These are phyloP conservation scores for Hycleus cichorii DNA, from an alignment of 1,140 invertebrate genomes.

Conservation along the genomic window DNA sequence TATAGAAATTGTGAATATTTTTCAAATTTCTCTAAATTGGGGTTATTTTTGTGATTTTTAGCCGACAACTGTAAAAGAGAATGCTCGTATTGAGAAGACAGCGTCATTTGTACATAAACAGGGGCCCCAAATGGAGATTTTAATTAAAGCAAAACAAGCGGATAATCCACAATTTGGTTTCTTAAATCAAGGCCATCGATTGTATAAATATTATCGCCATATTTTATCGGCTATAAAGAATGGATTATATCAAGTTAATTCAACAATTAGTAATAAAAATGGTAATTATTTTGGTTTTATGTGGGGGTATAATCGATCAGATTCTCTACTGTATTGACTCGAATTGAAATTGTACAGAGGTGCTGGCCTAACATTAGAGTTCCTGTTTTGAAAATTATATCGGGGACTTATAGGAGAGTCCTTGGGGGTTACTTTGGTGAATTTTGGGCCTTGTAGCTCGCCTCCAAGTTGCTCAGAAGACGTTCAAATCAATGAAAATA, in stretches of 20 bases:
- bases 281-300: constrained; percentile 16
- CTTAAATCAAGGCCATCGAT: constrained; percentile 72
- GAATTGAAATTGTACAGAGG: too few relatives aligned
- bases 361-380: too few relatives aligned
- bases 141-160: constrained; percentile 94
- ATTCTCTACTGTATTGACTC: too few relatives aligned
- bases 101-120: constrained; percentile 88
- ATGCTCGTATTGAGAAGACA: constrained; percentile 95
- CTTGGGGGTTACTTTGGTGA: too few relatives aligned
- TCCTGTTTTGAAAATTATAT: too few relatives aligned
- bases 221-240: constrained; percentile 73
- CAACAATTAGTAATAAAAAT: constrained; percentile 21
- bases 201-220: constrained; percentile 89
- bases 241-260: constrained; percentile 56
- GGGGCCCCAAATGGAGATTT: constrained; percentile 96
- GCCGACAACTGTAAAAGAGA: constrained; percentile 87
- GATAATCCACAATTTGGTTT: constrained; percentile 92
- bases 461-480: too few relatives aligned
- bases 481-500: too few relatives aligned
- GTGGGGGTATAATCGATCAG: too few relatives aligned
- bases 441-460: too few relatives aligned
- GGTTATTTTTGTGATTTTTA: constrained; percentile 41
- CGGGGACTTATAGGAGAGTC: too few relatives aligned
- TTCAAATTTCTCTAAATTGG: neutral
- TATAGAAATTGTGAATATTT: constrained; percentile 60